Base-by-base conservation (phyloP, 1,140 invertebrate genomes). In the Papilio machaon region DNA sequence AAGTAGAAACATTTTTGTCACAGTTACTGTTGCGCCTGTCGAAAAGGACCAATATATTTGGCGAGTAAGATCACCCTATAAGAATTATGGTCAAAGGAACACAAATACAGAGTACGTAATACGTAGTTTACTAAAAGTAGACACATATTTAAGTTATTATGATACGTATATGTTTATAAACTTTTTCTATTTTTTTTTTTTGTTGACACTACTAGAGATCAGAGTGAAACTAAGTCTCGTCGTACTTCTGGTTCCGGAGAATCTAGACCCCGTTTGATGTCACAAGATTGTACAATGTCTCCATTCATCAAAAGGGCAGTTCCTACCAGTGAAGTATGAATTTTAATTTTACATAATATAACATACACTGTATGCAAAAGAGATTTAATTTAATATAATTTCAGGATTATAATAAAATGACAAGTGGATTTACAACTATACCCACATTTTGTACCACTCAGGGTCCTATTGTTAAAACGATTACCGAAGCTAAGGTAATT, bases 401-500 rank as follows among this genome's bases (percentile, higher is more conserved):
- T 81, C 82, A 91, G 89, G 88, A 89, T 79, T 84, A 54, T 75
- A 67, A 82, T 43, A 88, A 86, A 35, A 85, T 74, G 67, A 4
- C 70, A 38, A 60, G 73, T 38, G 30, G 74, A 47, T 82, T 79
- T 79, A 58, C 80, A n/a, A 84, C 84, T 15, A 83, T 89, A 23
- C 85, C 90, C 10, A 87, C 88, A 58, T 91, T 90, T 83, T 82
- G 86, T 19, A 83, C 88, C 19, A 86, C 84, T 30, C 86, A 88
- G 73, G 85, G 85, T 6, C 90, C 91, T 19, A 79, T 90, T 8
- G 87, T 91, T 23, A 90, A 90, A 87, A 91, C 83, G 43, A 85
- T 92, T n/a, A 84, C 87, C 74, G 92, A 93, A 83, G 91, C 90
- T 15, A 88, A 84, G 82, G 92, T 92, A 85, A 83, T 75, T 81